Evolutionary conservation across 2,113 vertebrate species (phyloP).

Genomic region (Physeter macrocephalus): DNA sequence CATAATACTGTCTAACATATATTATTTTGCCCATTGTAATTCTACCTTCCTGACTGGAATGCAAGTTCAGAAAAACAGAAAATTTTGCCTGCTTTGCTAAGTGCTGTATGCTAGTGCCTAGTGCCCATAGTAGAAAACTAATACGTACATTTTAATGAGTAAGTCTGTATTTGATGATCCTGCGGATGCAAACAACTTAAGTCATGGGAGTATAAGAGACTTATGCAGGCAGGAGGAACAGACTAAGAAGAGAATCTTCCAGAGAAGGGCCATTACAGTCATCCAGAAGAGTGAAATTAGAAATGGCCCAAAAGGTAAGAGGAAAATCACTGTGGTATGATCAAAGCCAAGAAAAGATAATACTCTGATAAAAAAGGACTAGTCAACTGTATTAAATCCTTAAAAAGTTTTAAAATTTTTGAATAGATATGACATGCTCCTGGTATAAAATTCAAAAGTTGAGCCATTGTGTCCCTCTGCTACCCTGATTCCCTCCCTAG

Average conservation of each 20-base stretch:
- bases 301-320: not conserved
- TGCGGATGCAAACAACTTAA: not conserved
- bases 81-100: not conserved
- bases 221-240: not conserved
- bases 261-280: not conserved
- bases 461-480: not conserved
- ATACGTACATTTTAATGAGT: not conserved
- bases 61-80: not conserved
- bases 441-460: not conserved
- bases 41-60: not conserved
- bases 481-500: not conserved
- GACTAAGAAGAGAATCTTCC: not conserved
- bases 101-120: not conserved
- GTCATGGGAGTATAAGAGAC: not conserved
- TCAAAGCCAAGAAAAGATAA: not conserved
- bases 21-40: not conserved
- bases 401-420: not conserved
- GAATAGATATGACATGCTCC: not conserved
- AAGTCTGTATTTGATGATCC: not conserved
- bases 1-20: not conserved
- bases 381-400: not conserved
- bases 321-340: not conserved
- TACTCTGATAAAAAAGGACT: not conserved
- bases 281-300: not conserved
- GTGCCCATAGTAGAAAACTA: not conserved